Evolutionary conservation across 2,113 vertebrate species (phyloP).

Genomic region (Albula goreensis): DNA sequence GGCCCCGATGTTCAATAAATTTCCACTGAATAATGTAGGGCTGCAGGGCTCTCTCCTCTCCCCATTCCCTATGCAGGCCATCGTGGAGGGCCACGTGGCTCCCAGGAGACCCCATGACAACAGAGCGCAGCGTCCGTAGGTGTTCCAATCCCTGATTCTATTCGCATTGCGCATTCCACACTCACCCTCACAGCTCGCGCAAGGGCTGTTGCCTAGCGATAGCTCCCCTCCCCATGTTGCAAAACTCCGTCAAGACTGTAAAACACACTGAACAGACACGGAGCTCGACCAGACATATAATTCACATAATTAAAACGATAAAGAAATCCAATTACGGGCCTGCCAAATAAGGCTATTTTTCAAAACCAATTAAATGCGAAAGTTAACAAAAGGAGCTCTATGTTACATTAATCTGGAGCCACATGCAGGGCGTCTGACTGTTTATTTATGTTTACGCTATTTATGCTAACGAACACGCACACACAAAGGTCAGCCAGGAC

Average conservation of each 20-base stretch:
- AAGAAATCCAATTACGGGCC: conserved; percentile 16
- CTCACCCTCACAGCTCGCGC: not conserved
- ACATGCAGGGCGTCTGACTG: not conserved
- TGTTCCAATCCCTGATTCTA: not conserved
- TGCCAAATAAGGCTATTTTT: conserved; percentile 19
- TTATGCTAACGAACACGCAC: not conserved
- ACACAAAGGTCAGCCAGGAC: conserved; percentile 32
- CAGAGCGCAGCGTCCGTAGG: not conserved
- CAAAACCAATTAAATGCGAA: conserved; percentile 8
- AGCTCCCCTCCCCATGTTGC: not conserved
- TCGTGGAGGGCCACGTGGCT: conserved; percentile 29
- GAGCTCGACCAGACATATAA: conserved; percentile 10
- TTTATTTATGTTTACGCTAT: not conserved
- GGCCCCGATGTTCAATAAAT: conserved; percentile 70
- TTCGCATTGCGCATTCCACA: not conserved
- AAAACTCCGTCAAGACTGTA: not conserved
- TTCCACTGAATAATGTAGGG: conserved; percentile 68
- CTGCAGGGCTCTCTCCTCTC: conserved; percentile 61
- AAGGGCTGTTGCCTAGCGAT: not conserved
- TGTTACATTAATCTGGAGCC: not conserved
- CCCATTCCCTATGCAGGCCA: conserved; percentile 58
- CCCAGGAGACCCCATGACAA: not conserved
- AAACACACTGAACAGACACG: not conserved
- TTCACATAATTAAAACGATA: conserved; percentile 26
- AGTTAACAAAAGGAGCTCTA: not conserved